A percentile compares a stretch with the other conserved stretches of the same genome.
phyloP scores from a whole-genome alignment of 37 sponge, comb jelly and placozoan species.

The Crambe crambe region DNA sequence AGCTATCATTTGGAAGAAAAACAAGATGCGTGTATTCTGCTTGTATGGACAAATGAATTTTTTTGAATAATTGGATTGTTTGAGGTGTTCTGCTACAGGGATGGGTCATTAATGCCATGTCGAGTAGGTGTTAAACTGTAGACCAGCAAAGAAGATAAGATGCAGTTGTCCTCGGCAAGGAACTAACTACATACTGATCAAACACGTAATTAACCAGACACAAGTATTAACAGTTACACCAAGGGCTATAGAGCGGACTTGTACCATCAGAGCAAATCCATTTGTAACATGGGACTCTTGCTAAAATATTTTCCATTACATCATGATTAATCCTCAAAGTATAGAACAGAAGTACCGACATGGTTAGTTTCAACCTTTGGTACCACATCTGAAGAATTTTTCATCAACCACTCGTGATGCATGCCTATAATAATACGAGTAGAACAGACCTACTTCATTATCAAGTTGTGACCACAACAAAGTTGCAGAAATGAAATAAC shows the following conservation, averaged over 20 bases:
- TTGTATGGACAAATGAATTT: slow-evolving; percentile 6
- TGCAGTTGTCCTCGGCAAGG: background rate
- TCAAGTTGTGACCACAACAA: no score
- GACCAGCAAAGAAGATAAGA: background rate
- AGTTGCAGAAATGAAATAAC: no score
- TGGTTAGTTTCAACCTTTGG: background rate
- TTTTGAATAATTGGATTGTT: slow-evolving; percentile 5
- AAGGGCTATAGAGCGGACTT: background rate
- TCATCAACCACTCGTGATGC: no score
- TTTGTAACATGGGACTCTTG: background rate
- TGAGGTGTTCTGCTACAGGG: background rate
- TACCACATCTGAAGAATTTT: background rate
- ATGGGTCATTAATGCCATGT: slow-evolving; percentile 2
- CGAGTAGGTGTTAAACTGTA: background rate
- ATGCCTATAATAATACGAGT: no score
- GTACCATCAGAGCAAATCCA: background rate
- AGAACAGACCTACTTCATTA: no score
- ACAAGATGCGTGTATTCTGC: background rate
- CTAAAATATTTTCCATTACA: background rate
- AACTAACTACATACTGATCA: background rate
- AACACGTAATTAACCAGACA: background rate
- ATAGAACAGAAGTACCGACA: no score
- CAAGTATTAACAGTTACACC: background rate
- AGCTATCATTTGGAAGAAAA: background rate
- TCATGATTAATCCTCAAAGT: background rate